Base-by-base conservation (phyloP, 2,797 vertebrate genomes). In the Ptychobarbus kaznakovi region DNA sequence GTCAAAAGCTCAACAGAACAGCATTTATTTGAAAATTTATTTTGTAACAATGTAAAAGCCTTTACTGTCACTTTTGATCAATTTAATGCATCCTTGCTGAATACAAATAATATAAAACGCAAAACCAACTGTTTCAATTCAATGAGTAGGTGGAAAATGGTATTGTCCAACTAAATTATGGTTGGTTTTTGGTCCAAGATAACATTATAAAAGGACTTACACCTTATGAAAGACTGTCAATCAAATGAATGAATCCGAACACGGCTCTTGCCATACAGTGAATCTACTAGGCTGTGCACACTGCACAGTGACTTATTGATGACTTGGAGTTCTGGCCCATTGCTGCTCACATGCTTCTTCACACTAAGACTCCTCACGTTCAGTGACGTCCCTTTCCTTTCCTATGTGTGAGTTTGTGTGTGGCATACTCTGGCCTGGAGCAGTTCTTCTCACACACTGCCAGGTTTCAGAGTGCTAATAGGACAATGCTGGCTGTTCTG, bases 381-480 rank as follows among this genome's bases (percentile, higher is more conserved):
- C 40, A 82, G 32, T 65, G 32, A 16, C 53, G 42, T 85, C 42
- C 77, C 40, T 85, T 58, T 44, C 53, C 69, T 42, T 28, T 83
- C n/a, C 28, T 18, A 8, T 81, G n/a, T 78, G 68, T 49, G 74
- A 51, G 32, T 58, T 51, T 51, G 85, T 86, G 84, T 89, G 90
- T 82, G 86, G 90, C 87, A 89, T 88, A 87, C 86, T 90, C 88
- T 89, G 80, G 90, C 87, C 90, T 90, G 86, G 75, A 86, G 86
- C 90, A 90, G 90, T 90, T 89, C 80, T 88, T 83, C 84, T 85
- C 82, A 83, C 81, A 90, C 70, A 87, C 90, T 90, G 90, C 87
- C 90, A 89, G 90, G 88, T 86, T 89, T 86, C 86, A 89, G 90
- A 87, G 86, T 83, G 88, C 88, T 89, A 87, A 89, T 86, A 85